Evolutionary conservation across 2,797 vertebrate genomes (phyloP), one percentile per base, ranked within the genome.

Genomic region (Synaphobranchus kaupii): DNA sequence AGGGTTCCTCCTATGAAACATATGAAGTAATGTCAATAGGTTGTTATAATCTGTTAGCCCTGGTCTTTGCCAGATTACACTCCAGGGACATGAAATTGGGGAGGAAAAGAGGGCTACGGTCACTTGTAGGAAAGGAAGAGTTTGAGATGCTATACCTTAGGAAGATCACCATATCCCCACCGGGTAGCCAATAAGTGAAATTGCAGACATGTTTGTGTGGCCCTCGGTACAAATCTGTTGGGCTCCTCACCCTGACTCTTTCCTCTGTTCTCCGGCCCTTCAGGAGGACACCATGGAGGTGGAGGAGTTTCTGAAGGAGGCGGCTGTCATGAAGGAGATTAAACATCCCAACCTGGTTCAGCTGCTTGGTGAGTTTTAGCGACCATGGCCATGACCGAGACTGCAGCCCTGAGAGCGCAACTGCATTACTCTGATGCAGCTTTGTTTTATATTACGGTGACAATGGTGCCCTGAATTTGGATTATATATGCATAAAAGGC

Each of bases 281-380:
- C 93, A 99, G 99, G 99, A 99, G 93, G 99, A 99, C 91, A 99
- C 98, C 0, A 99, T 99, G 99, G 98, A 99, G 93, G 98, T 99
- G 90, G 99, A 99, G 91, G 99, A 99, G 95, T 99, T 99, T 94
- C 93, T 99, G 83, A 99, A 99, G 90, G 99, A 99, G 94, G 98
- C 98, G 0, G 97, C 98, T 2, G 98, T 99, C 63, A 99, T 99
- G 98, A 99, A 99, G 90, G 99, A 99, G 93, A 98, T 99, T 94
- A 99, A 99, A 93, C 99, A 99, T 91, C 99, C 99, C 0, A 99
- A 99, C 90, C 94, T 99, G 92, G 98, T 99, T 50, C 99, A 99
- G 86, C 95, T 99, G 83, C 96, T 99, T 22, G 98, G 98, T 99
- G 94, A 92, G 96, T 94, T 88, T 68, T 84, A 48, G 28, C 12